Evolutionary conservation across 2,888 invertebrate species (phyloP).

Genomic region (Pandemis heparana): DNA sequence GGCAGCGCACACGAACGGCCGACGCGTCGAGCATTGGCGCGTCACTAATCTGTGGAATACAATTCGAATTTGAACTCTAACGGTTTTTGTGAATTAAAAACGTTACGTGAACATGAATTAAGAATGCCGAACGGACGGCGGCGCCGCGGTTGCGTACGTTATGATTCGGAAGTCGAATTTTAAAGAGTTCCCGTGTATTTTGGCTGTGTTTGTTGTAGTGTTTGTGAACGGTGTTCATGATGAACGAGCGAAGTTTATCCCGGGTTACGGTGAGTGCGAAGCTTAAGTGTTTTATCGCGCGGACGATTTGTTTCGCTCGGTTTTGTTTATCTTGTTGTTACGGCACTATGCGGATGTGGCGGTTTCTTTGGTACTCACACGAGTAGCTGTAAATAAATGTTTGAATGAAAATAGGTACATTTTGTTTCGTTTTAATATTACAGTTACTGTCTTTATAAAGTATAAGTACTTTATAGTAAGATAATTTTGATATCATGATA

Average conservation of each 20-base stretch:
- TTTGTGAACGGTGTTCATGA: constrained; percentile 69
- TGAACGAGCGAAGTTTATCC: constrained; percentile 69
- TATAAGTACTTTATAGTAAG: no score
- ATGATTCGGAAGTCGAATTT: constrained; percentile 49
- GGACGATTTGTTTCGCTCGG: constrained; percentile 34
- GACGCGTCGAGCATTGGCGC: constrained; percentile 53
- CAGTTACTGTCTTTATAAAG: neutral
- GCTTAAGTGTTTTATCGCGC: constrained; percentile 41
- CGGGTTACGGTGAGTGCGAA: constrained; percentile 67
- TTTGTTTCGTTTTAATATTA: neutral
- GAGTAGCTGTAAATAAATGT: neutral
- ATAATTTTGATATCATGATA: no score
- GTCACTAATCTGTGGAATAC: constrained; percentile 61
- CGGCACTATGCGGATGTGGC: constrained; percentile 31
- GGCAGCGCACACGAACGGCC: constrained; percentile 60
- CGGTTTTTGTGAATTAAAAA: constrained; percentile 60
- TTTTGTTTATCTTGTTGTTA: constrained; percentile 35
- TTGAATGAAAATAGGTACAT: neutral
- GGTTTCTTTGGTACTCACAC: neutral
- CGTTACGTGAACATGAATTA: constrained; percentile 62
- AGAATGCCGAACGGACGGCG: constrained; percentile 51
- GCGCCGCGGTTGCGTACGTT: constrained; percentile 46
- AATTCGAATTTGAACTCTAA: constrained; percentile 56
- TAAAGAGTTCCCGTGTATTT: constrained; percentile 51
- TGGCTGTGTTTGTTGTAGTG: constrained; percentile 56